Conservation (phyloP, 2,888 invertebrate genomes). For the Nomada fabriciana region DNA sequence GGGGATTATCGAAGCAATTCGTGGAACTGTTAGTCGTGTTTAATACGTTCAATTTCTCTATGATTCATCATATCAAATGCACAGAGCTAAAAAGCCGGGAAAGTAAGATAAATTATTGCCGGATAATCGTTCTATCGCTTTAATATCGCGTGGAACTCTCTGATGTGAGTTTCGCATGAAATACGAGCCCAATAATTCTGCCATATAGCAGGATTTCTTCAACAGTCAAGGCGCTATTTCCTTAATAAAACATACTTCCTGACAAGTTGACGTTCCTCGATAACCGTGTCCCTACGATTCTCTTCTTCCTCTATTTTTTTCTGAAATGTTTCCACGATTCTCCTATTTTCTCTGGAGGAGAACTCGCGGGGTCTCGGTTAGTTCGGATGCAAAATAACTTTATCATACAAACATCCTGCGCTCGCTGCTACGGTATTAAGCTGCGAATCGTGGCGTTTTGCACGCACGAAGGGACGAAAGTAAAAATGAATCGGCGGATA, state of each 20-base stretch:
- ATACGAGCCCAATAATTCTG: too few relatives aligned
- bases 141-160: too few relatives aligned
- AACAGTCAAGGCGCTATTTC: background rate
- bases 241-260: background rate
- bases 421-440: background rate
- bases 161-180: too few relatives aligned
- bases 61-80: too few relatives aligned
- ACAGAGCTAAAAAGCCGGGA: too few relatives aligned
- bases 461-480: background rate
- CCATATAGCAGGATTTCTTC: background rate
- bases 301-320: background rate
- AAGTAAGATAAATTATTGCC: too few relatives aligned
- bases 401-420: slow-evolving; percentile 7
- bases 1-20: too few relatives aligned
- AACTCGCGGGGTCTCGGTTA: background rate
- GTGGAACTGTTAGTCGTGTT: too few relatives aligned
- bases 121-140: too few relatives aligned
- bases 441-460: background rate
- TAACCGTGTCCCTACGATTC: background rate
- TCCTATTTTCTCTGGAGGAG: background rate
- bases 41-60: too few relatives aligned
- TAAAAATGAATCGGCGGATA: slow-evolving; percentile 9
- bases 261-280: background rate
- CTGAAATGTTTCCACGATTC: background rate
- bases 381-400: background rate